These are phyloP conservation scores for Steinernema feltiae DNA, from an alignment of 1,140 invertebrate species.

Conservation along the genomic window DNA sequence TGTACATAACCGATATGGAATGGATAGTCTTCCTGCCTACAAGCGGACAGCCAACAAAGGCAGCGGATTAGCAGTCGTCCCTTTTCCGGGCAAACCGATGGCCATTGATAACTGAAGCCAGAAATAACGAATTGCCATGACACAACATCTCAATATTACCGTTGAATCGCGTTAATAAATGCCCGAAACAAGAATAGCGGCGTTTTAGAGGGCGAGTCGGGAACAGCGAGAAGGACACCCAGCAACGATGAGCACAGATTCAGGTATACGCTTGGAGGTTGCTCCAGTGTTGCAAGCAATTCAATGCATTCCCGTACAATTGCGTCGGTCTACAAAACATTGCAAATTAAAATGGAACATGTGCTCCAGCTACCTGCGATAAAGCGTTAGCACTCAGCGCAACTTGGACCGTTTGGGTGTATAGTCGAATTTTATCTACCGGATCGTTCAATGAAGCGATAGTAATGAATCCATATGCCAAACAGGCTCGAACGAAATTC, in stretches of 20 bases:
- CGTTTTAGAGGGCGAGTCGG: slow-evolving; percentile 23
- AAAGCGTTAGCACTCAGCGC: slow-evolving; percentile 81
- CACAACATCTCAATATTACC: slow-evolving; percentile 60
- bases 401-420: slow-evolving; percentile 79
- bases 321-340: background rate
- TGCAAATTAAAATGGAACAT: background rate
- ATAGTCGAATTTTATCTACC: slow-evolving; percentile 72
- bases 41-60: slow-evolving; percentile 69
- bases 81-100: slow-evolving; percentile 62
- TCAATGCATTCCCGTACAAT: slow-evolving; percentile 18
- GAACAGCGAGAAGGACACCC: slow-evolving; percentile 24
- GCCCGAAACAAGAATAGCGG: slow-evolving; percentile 72
- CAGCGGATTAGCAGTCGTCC: slow-evolving; percentile 68
- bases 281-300: background rate
- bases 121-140: background rate
- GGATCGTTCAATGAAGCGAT: slow-evolving; percentile 79
- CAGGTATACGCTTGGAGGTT: background rate
- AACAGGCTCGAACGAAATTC: slow-evolving; percentile 71
- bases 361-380: slow-evolving; percentile 70
- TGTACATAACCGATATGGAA: slow-evolving; percentile 81
- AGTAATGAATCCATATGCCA: slow-evolving; percentile 87
- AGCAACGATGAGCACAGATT: slow-evolving; percentile 9
- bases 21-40: slow-evolving; percentile 71
- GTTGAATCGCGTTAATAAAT: slow-evolving; percentile 70
- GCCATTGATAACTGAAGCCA: slow-evolving; percentile 61